phyloP scores from a whole-genome alignment of 2,888 invertebrate species.

The Mesodorylaimus sp. region DNA sequence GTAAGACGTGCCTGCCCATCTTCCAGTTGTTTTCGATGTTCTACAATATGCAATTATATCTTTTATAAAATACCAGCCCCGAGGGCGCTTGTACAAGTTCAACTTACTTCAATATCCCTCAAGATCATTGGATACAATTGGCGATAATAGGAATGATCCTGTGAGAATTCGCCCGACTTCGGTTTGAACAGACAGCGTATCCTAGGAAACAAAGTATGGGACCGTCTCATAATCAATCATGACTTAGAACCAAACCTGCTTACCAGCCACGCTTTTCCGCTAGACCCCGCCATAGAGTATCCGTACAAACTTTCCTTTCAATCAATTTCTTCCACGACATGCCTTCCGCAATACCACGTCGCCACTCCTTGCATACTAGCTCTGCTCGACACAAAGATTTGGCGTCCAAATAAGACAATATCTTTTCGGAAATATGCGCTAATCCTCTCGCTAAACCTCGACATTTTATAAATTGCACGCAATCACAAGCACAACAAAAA shows the following conservation, averaged over 20 bases:
- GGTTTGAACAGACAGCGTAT: constrained; percentile 89
- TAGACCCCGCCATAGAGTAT: constrained; percentile 84
- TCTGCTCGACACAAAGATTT: constrained; percentile 83
- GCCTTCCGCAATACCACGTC: constrained; percentile 81
- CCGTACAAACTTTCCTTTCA: constrained; percentile 85
- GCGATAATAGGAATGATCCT: constrained; percentile 86
- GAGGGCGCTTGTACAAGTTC: constrained; percentile 5
- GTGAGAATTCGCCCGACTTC: constrained; percentile 38
- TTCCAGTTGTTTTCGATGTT: constrained; percentile 97
- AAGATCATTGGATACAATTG: constrained; percentile 88
- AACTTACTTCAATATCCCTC: constrained; percentile 43
- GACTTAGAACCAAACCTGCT: constrained; percentile 13
- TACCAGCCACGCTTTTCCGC: constrained; percentile 89
- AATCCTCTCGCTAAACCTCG: constrained; percentile 65
- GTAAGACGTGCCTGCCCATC: constrained; percentile 79
- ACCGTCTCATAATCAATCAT: not conserved
- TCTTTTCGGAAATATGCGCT: constrained; percentile 91
- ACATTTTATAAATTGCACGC: constrained; percentile 2
- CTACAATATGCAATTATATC: constrained; percentile 29
- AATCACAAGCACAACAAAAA: constrained; percentile 4
- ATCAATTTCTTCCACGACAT: constrained; percentile 99
- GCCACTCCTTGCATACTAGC: constrained; percentile 92
- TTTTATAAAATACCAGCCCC: not conserved
- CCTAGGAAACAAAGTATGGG: constrained; percentile 39
- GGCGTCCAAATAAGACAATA: constrained; percentile 85